Evolutionary conservation across 1,140 invertebrate genomes (phyloP).

Genomic region (Scaptomyza montana): DNA sequence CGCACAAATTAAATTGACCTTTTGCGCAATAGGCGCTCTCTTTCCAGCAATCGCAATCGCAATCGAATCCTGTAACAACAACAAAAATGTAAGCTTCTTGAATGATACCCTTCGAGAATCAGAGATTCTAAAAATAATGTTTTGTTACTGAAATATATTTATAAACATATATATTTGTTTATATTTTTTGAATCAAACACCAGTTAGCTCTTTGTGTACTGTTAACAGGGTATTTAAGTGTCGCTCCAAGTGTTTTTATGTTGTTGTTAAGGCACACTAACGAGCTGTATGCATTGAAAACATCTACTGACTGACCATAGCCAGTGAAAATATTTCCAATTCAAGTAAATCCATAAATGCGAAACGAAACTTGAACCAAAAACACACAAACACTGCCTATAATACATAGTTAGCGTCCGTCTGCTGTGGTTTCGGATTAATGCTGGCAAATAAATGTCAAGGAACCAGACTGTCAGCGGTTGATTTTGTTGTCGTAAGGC

Average conservation of each 20-base stretch:
- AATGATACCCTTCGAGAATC: not conserved
- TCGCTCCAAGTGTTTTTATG: not conserved
- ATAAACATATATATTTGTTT: no score
- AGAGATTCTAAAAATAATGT: not conserved
- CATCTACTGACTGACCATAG: slow-evolving; percentile 24
- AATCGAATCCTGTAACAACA: slow-evolving; percentile 23
- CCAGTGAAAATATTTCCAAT: slow-evolving; percentile 23
- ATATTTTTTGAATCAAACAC: not conserved
- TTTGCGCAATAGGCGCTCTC: slow-evolving; percentile 45
- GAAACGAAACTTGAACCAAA: slow-evolving; percentile 26
- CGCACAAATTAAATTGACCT: slow-evolving; percentile 73
- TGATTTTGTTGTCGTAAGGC: slow-evolving; percentile 27
- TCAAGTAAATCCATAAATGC: slow-evolving; percentile 56
- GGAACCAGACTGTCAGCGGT: slow-evolving; percentile 52
- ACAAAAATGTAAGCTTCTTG: slow-evolving; percentile 1
- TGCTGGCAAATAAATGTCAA: slow-evolving; percentile 72
- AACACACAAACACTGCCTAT: slow-evolving; percentile 10
- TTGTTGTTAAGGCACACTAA: slow-evolving; percentile 44
- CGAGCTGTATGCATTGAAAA: slow-evolving; percentile 45
- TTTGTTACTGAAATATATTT: no score
- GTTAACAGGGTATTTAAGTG: not conserved
- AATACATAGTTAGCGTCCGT: slow-evolving; percentile 1
- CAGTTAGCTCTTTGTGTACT: not conserved
- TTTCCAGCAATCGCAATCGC: slow-evolving; percentile 11
- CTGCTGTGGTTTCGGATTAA: slow-evolving; percentile 13